These are phyloP conservation scores for Xiphophorus birchmanni DNA, from an alignment of 2,797 vertebrate genomes.

Conservation along the genomic window DNA sequence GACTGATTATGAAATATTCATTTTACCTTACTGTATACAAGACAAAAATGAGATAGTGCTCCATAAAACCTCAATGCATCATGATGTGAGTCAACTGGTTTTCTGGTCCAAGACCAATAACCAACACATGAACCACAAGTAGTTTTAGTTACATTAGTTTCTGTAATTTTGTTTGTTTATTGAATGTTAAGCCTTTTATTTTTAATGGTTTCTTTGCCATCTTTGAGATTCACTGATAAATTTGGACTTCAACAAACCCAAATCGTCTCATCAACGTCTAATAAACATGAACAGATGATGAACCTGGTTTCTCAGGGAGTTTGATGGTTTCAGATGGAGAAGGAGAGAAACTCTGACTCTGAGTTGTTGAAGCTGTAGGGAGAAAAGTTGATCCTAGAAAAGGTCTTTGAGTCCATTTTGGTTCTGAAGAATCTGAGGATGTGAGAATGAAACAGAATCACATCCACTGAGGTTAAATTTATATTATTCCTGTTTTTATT, in stretches of 20 bases:
- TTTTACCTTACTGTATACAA: too few relatives aligned
- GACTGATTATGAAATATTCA: too few relatives aligned
- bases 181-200: too few relatives aligned
- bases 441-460: not conserved
- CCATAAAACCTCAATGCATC: too few relatives aligned
- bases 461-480: not conserved
- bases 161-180: too few relatives aligned
- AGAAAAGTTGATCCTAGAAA: not conserved
- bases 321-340: conserved; percentile 1
- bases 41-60: too few relatives aligned
- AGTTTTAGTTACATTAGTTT: too few relatives aligned
- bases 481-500: not conserved
- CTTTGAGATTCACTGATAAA: not conserved
- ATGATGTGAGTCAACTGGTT: too few relatives aligned
- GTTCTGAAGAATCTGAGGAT: not conserved
- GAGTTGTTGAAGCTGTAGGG: not conserved
- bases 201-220: too few relatives aligned
- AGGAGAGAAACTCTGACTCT: not conserved
- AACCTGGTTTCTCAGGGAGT: not conserved
- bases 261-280: not conserved
- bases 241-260: not conserved
- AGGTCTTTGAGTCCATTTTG: not conserved
- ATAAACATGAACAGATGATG: not conserved
- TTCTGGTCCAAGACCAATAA: too few relatives aligned
- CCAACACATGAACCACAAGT: too few relatives aligned